phyloP scores from a whole-genome alignment of 2,888 invertebrate species.

The Drosophila nr. perissopoda region DNA sequence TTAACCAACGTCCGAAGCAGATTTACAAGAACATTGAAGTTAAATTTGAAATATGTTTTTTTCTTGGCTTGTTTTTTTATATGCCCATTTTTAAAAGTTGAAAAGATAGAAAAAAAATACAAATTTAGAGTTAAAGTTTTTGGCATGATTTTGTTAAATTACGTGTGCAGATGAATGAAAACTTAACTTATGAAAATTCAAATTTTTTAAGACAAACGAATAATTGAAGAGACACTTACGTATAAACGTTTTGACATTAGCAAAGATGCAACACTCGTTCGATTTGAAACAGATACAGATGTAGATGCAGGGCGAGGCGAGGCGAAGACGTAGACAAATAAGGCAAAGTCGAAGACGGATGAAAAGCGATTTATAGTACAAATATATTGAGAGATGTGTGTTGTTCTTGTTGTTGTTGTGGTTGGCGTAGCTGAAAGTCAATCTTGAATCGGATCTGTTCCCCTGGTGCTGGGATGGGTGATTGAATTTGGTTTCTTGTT shows the following conservation, averaged over 20 bases:
- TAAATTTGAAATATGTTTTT: not conserved
- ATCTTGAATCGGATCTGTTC: constrained; percentile 9
- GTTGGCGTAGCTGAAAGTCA: constrained; percentile 1
- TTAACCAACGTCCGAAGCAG: not conserved
- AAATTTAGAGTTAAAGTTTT: not conserved
- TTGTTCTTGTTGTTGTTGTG: not conserved
- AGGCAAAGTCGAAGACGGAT: constrained; percentile 41
- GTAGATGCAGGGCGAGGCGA: constrained; percentile 43
- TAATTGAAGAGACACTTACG: constrained; percentile 42
- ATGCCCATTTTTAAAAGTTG: not conserved
- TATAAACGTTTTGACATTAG: constrained; percentile 24
- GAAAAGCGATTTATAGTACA: constrained; percentile 33
- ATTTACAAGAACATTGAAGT: not conserved
- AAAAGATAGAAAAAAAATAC: not conserved
- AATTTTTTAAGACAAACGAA: constrained; percentile 11
- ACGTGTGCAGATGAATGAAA: not conserved
- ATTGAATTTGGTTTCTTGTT: constrained; percentile 1
- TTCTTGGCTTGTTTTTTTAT: not conserved
- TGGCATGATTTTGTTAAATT: not conserved
- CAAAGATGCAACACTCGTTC: constrained; percentile 23
- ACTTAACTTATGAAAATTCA: not conserved
- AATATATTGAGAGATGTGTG: constrained; percentile 12
- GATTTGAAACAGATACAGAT: constrained; percentile 52
- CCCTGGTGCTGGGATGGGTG: constrained; percentile 25
- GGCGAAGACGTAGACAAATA: constrained; percentile 38